These are phyloP conservation scores for Parus major DNA, from an alignment of 2,113 vertebrate genomes.

Conservation along the genomic window DNA sequence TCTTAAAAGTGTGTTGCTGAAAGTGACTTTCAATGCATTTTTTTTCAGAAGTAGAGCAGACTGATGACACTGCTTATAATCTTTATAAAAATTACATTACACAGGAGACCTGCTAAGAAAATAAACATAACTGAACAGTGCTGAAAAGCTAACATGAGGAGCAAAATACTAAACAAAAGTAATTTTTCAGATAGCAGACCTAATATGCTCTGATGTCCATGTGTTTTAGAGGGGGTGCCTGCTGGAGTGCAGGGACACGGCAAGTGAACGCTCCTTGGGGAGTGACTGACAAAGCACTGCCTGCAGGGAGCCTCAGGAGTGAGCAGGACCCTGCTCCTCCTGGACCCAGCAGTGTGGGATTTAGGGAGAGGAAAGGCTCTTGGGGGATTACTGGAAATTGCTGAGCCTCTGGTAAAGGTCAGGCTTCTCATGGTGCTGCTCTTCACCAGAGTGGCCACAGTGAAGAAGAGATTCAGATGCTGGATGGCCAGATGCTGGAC, in stretches of 20 bases:
- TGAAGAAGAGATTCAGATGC: neutral
- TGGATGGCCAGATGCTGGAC: neutral
- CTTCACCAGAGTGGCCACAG: neutral
- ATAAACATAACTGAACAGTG: neutral
- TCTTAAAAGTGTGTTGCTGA: neutral
- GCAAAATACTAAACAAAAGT: neutral
- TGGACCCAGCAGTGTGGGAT: neutral
- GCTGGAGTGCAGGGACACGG: neutral
- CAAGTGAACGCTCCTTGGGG: fast-evolving
- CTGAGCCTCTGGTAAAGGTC: neutral
- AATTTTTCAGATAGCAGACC: neutral
- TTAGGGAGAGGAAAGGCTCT: neutral
- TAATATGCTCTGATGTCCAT: fast-evolving
- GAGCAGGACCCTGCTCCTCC: fast-evolving
- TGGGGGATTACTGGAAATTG: neutral
- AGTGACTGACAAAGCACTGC: neutral
- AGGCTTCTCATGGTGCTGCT: neutral
- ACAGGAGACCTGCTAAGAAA: neutral
- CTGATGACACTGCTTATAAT: neutral
- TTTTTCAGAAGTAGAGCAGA: neutral
- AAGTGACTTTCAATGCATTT: neutral
- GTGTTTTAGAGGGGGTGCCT: neutral
- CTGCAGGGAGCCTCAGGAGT: fast-evolving
- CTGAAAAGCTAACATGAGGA: neutral
- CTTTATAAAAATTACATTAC: neutral